Evolutionary conservation across 1,140 invertebrate genomes (phyloP).

Genomic region (Drosophila miranda): DNA sequence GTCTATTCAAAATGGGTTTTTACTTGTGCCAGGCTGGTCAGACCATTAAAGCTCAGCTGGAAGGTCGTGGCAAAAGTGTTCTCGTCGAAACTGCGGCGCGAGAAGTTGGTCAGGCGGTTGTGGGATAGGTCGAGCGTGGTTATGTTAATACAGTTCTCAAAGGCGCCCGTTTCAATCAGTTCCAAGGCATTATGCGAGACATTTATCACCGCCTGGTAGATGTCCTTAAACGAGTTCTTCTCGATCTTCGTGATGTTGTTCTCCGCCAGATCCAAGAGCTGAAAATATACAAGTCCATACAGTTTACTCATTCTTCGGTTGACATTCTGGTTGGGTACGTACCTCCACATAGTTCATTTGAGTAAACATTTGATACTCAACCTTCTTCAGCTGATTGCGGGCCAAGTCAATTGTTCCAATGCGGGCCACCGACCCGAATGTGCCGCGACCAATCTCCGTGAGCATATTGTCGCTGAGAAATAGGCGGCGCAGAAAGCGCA

Average conservation of each 20-base stretch:
- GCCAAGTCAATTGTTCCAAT: constrained; percentile 94
- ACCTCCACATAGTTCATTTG: constrained; percentile 91
- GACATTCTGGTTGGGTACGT: constrained; percentile 24
- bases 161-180: constrained; percentile 89
- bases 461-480: constrained; percentile 93
- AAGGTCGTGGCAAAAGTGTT: constrained; percentile 91
- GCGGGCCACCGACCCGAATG: constrained; percentile 89
- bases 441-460: constrained; percentile 89
- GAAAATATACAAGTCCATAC: constrained; percentile 41
- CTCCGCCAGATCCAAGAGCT: constrained; percentile 91
- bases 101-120: constrained; percentile 89
- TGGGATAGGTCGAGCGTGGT: constrained; percentile 92
- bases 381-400: constrained; percentile 90
- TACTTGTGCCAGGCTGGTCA: constrained; percentile 90
- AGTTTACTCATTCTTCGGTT: background rate
- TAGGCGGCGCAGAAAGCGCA: constrained; percentile 92
- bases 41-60: constrained; percentile 89
- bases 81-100: constrained; percentile 89
- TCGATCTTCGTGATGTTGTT: constrained; percentile 91
- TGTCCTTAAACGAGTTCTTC: constrained; percentile 92
- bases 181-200: constrained; percentile 91
- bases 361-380: constrained; percentile 95
- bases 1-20: constrained; percentile 7
- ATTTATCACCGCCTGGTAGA: constrained; percentile 90
- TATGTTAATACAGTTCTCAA: constrained; percentile 94